A percentile compares a stretch with the other conserved stretches of the same genome.
Conservation (phyloP, 1,140 invertebrate species). For the Eubasilissa regina region DNA sequence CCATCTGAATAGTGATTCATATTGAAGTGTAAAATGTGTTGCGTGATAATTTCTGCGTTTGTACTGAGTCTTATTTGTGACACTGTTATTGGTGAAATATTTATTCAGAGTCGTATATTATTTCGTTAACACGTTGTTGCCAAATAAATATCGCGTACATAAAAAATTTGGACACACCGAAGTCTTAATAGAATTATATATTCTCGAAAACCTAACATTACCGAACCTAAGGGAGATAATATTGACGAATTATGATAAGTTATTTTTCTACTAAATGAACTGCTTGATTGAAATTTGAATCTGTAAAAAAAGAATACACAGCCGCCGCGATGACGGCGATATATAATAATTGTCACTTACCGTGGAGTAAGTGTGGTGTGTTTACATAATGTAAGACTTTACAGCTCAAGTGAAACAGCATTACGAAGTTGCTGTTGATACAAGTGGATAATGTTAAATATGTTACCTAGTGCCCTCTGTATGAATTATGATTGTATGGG, state of each 20-base stretch:
- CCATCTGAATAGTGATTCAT: constrained; percentile 22
- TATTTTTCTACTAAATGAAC: constrained; percentile 53
- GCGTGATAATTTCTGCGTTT: constrained; percentile 44
- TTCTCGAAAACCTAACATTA: background rate
- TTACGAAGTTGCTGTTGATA: constrained; percentile 17
- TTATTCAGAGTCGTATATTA: constrained; percentile 23
- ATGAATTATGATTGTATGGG: constrained; percentile 46
- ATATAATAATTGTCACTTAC: constrained; percentile 2
- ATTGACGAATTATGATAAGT: constrained; percentile 51
- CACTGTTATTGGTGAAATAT: constrained; percentile 41
- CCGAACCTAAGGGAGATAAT: constrained; percentile 48
- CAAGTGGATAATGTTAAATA: constrained; percentile 42
- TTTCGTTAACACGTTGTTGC: constrained; percentile 20
- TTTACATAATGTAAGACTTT: background rate
- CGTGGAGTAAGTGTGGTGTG: background rate
- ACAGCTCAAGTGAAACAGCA: background rate
- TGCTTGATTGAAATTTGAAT: constrained; percentile 41
- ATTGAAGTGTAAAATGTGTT: constrained; percentile 39
- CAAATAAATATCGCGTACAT: background rate
- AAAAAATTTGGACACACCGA: constrained; percentile 4
- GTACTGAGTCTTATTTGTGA: constrained; percentile 46
- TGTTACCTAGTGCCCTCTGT: constrained; percentile 49
- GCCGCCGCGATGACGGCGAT: background rate
- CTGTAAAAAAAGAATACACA: constrained; percentile 21
- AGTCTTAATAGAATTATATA: constrained; percentile 4